A percentile compares a stretch with the other conserved stretches of the same genome.
Conservation (phyloP, 2,797 vertebrate genomes). For the Poecilia velifera region DNA sequence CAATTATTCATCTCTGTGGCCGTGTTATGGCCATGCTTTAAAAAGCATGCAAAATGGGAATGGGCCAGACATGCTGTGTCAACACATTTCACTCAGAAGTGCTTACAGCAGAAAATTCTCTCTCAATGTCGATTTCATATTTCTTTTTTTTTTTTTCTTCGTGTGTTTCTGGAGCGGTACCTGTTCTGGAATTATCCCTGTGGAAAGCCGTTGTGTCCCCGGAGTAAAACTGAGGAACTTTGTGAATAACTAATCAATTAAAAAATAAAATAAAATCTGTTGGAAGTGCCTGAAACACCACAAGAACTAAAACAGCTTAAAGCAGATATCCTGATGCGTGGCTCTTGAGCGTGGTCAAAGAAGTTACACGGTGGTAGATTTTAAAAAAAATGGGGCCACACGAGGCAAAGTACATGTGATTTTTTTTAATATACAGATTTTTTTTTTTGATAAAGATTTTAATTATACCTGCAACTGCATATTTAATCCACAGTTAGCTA, state of each 20-base stretch:
- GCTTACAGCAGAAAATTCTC: slow-evolving; percentile 98
- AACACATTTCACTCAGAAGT: slow-evolving; percentile 99
- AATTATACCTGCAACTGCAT: slow-evolving; percentile 69
- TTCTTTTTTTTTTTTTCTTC: slow-evolving; percentile 8
- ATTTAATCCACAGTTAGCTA: slow-evolving; percentile 8
- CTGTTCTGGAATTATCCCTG: slow-evolving; percentile 81
- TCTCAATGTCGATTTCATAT: slow-evolving; percentile 93
- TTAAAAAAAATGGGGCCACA: slow-evolving; percentile 59
- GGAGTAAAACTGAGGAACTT: slow-evolving; percentile 37
- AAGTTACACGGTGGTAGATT: slow-evolving; percentile 40
- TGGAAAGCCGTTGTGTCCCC: slow-evolving; percentile 31
- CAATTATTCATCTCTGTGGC: slow-evolving; percentile 99
- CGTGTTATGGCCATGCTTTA: slow-evolving; percentile 94
- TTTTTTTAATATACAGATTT: slow-evolving; percentile 12
- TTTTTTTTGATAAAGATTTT: slow-evolving; percentile 66
- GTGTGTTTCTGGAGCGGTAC: slow-evolving; percentile 84
- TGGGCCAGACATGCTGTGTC: slow-evolving; percentile 94
- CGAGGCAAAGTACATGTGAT: slow-evolving; percentile 63
- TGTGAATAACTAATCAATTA: slow-evolving; percentile 24
- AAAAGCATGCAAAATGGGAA: slow-evolving; percentile 97
- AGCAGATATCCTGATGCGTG: slow-evolving; percentile 70
- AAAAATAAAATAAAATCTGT: slow-evolving; percentile 3
- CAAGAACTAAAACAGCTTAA: neutral
- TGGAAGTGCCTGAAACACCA: slow-evolving; percentile 10
- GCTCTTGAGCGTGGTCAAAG: slow-evolving; percentile 51